Evolutionary conservation across 2,797 vertebrate genomes (phyloP).

Genomic region (Phalanger gymnotis): DNA sequence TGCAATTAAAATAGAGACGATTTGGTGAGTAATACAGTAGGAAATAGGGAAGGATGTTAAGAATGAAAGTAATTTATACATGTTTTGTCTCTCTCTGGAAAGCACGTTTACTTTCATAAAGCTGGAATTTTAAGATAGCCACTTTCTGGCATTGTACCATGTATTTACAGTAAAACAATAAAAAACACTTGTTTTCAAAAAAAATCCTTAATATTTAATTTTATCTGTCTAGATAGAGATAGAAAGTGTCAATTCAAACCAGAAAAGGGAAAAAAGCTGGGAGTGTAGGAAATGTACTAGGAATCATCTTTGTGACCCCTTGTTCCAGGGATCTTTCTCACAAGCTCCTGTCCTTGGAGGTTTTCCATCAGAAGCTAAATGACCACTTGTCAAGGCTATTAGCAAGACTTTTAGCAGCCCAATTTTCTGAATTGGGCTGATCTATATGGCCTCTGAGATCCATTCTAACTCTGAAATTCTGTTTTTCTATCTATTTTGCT

Average conservation of each 20-base stretch:
- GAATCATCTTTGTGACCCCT: not conserved
- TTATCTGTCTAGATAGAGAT: not conserved
- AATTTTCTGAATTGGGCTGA: not conserved
- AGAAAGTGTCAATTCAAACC: not conserved
- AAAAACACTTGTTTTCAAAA: conserved; percentile 51
- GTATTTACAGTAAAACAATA: conserved; percentile 60
- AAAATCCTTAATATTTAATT: not conserved
- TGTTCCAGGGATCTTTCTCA: not conserved
- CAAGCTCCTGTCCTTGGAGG: not conserved
- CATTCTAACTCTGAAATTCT: not conserved
- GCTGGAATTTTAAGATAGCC: not conserved
- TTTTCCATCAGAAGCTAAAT: not conserved
- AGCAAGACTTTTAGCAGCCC: too few relatives aligned
- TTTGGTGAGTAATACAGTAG: not conserved
- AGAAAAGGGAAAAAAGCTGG: not conserved
- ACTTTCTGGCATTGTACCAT: conserved; percentile 28
- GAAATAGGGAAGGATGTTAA: conserved; percentile 35
- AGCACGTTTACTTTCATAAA: conserved; percentile 11
- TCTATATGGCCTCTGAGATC: not conserved
- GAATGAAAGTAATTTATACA: conserved; percentile 56
- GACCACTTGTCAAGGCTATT: not conserved
- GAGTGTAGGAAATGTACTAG: not conserved
- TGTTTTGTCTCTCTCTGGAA: conserved; percentile 54
- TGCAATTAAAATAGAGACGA: not conserved
- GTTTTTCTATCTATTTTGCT: not conserved